A percentile compares a stretch with the other conserved stretches of the same genome.
These are phyloP conservation scores for Arrhopalites spinosus DNA, from an alignment of 2,888 invertebrate species.

Conservation along the genomic window DNA sequence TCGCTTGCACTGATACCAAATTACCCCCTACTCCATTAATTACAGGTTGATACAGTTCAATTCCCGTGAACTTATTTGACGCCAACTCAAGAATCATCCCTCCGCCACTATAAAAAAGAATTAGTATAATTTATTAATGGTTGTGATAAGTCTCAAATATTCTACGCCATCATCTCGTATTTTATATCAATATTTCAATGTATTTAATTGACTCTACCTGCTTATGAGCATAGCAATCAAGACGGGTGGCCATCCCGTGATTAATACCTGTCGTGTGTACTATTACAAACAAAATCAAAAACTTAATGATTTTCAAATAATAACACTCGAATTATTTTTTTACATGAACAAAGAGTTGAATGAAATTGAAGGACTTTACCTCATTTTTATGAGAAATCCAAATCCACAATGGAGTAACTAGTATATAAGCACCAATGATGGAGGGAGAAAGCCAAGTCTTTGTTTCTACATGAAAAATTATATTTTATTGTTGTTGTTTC, in stretches of 20 bases:
- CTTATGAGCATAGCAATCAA: constrained; percentile 80
- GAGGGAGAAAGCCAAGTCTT: constrained; percentile 70
- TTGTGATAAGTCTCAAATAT: neutral
- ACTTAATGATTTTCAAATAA: too few relatives aligned
- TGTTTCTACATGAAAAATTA: constrained; percentile 58
- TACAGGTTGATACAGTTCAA: constrained; percentile 81
- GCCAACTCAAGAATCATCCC: constrained; percentile 75
- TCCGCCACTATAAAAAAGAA: constrained; percentile 64
- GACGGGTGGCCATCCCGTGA: constrained; percentile 77
- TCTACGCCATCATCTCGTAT: too few relatives aligned
- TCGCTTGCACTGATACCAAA: constrained; percentile 77
- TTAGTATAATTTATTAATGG: constrained; percentile 5
- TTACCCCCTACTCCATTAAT: constrained; percentile 83
- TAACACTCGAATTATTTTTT: too few relatives aligned
- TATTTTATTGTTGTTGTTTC: neutral
- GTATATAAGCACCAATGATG: constrained; percentile 68
- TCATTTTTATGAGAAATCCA: constrained; percentile 72
- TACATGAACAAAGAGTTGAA: too few relatives aligned
- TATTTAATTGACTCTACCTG: constrained; percentile 62
- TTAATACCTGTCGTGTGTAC: constrained; percentile 72
- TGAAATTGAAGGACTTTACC: too few relatives aligned
- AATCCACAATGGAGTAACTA: constrained; percentile 74
- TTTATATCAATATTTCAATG: neutral
- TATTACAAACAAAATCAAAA: too few relatives aligned
- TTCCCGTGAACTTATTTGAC: constrained; percentile 69